Base-by-base conservation (phyloP, 2,113 vertebrate genomes). In the Oreochromis tanganicae region DNA sequence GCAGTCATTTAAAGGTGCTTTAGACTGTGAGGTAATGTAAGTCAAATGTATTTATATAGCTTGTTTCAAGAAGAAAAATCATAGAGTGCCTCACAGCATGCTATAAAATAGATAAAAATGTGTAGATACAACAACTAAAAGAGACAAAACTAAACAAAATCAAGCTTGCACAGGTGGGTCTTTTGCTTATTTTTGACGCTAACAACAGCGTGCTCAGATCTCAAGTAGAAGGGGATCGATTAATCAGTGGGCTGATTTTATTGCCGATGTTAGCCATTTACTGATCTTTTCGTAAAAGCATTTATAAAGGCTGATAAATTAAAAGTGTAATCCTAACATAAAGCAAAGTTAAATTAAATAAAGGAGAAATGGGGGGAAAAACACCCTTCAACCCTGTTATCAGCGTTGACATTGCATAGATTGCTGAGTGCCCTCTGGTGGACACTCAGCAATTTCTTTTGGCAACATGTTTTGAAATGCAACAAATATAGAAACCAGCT, bases 341-440 rank as follows among this genome's bases (percentile, higher is more conserved):
- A 66, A 66, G 32, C 32, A 66, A 66, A 66, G 32, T 66, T 66
- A 34, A 63, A 63, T 63, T 63, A 68, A 68, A 8, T 68, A 68
- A 68, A 21, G 36, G 36, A 68, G 36, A 68, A 41, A 41, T 21
- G 4, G 63, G 19, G 29, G 9, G 0, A 0, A 4, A 41, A 41
- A 3, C 36, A 41, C 36, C 66, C 66, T 43, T 43, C 36, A 6
- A 43, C 7, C n/a, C 3, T 9, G 7, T 41, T 24, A 24, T 71
- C 36, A 11, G 19, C 21, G 12, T 43, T 71, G 66, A 43, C 36
- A 2, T 43, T 66, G 61, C 61, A 66, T 38, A 66, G 34, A 38
- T 66, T n/a, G n/a, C n/a, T n/a, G n/a, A n/a, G n/a, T n/a, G n/a
- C n/a, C n/a, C n/a, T n/a, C n/a, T n/a, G n/a, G n/a, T n/a, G n/a